Base-by-base conservation (phyloP, 1,140 invertebrate species). In the Ceratosolen fusciceps region DNA sequence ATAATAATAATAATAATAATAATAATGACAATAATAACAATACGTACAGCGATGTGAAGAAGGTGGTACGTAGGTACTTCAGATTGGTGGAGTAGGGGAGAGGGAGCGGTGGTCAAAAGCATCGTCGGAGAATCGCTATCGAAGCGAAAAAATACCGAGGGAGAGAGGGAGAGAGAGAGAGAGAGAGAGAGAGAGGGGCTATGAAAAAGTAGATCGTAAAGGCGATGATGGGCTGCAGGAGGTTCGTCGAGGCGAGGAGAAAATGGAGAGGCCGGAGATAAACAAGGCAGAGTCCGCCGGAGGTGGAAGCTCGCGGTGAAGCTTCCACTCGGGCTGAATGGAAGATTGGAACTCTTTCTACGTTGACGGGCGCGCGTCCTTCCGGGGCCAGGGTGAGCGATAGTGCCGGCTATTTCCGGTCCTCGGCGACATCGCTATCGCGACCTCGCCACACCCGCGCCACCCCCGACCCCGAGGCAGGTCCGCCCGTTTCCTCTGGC, bases 311-410 rank as follows among this genome's bases (percentile, higher is more conserved):
- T 49, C 39, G 16, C 68, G 68, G 3, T 12, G n/a, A 47, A 68
- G 37, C 67, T 29, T 47, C 7, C 37, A 26, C 67, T 68, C 37
- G 19, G 29, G 56, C 24, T 79, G 77, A 72, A 79, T 79, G 49
- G 77, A 73, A 79, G 68, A 79, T 79, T 79, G 68, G 77, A 79
- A 79, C 39, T 73, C 37, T 73, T 79, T 68, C 52, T 60, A 8
- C 58, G n/a, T 31, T 54, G 70, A 43, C 47, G 67, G 29, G 31
- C 29, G 16, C 24, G 10, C 77, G 60, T 80, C 72, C 73, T 80
- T 71, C 72, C 79, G 79, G 60, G 29, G 21, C 24, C 2, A 56
- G 7, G 8, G 29, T 2, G 43, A 54, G 43, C 54, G 77, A 78
- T 76, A 76, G 75, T 60, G 47, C 52, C 52, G 65, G 67, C 65